A percentile compares a stretch with the other conserved stretches of the same genome.
Conservation (phyloP, 2,113 vertebrate species). For the Ochotona curzoniae region DNA sequence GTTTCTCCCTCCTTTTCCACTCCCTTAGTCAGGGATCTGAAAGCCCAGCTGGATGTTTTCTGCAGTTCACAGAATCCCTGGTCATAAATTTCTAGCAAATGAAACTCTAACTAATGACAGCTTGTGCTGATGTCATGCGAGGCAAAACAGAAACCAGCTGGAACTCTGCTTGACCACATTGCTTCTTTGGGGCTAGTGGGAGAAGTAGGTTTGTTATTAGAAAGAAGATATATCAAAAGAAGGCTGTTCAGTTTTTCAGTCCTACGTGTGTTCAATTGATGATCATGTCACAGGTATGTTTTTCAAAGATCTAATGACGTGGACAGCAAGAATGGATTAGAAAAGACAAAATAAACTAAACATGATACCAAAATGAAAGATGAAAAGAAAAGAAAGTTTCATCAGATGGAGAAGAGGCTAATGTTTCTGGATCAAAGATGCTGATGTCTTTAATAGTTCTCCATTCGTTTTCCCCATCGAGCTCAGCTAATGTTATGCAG, state of each 20-base stretch:
- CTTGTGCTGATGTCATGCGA: conserved; percentile 75
- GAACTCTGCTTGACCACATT: conserved; percentile 45
- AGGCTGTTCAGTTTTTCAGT: not conserved
- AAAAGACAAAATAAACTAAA: conserved; percentile 34
- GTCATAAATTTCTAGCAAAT: conserved; percentile 72
- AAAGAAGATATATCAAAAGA: conserved; percentile 57
- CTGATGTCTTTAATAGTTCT: not conserved
- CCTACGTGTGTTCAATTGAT: not conserved
- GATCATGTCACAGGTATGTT: not conserved
- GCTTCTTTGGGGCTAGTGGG: conserved; percentile 41
- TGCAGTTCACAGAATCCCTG: conserved; percentile 68
- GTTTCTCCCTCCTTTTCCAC: not conserved
- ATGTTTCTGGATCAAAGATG: conserved; percentile 1
- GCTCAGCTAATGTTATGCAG: conserved; percentile 18
- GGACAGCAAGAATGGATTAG: not conserved
- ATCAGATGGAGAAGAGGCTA: not conserved
- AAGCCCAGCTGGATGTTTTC: conserved; percentile 65
- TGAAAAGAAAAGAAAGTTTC: conserved; percentile 7
- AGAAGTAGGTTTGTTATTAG: conserved; percentile 67
- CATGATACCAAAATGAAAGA: not conserved
- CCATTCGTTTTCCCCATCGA: conserved; percentile 37
- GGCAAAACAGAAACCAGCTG: conserved; percentile 76
- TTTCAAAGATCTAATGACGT: conserved; percentile 28
- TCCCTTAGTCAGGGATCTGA: conserved; percentile 53
- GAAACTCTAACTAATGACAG: conserved; percentile 58